Conservation (phyloP, 1,140 invertebrate species). For the Thereuonema tuberculata region DNA sequence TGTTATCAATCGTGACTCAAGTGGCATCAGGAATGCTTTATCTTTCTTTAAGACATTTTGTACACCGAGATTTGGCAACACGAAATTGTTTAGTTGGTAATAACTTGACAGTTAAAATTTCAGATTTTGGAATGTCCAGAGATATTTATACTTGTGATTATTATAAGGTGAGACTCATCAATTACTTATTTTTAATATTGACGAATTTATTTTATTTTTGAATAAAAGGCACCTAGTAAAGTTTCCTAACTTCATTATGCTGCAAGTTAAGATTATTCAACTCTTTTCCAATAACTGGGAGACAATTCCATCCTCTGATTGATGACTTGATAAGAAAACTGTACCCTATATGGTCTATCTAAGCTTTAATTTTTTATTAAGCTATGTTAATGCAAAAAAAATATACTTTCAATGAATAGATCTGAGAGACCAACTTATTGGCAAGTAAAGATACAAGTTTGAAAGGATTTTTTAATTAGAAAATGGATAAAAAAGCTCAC, state of each 20-base stretch:
- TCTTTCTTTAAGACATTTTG: slow-evolving; percentile 69
- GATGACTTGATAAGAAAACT: no score
- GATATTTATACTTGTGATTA: slow-evolving; percentile 86
- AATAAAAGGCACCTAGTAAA: not conserved
- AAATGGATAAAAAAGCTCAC: no score
- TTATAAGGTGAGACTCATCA: slow-evolving; percentile 51
- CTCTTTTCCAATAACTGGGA: no score
- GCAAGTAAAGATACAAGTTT: no score
- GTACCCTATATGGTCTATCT: no score
- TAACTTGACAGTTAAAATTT: slow-evolving; percentile 67
- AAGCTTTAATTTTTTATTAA: no score
- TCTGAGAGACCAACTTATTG: no score
- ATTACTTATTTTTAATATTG: not conserved
- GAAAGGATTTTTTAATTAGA: no score
- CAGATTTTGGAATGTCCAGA: slow-evolving; percentile 82
- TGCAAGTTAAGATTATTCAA: no score
- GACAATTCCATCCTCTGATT: no score
- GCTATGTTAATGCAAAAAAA: no score
- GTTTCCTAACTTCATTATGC: not conserved
- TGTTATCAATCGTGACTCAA: slow-evolving; percentile 54
- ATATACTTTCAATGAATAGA: no score
- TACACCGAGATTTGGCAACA: slow-evolving; percentile 81
- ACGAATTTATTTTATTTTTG: not conserved
- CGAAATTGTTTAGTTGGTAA: slow-evolving; percentile 77
- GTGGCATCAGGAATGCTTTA: slow-evolving; percentile 80